phyloP scores from a whole-genome alignment of 2,113 vertebrate genomes.

The Chaetops frenatus region DNA sequence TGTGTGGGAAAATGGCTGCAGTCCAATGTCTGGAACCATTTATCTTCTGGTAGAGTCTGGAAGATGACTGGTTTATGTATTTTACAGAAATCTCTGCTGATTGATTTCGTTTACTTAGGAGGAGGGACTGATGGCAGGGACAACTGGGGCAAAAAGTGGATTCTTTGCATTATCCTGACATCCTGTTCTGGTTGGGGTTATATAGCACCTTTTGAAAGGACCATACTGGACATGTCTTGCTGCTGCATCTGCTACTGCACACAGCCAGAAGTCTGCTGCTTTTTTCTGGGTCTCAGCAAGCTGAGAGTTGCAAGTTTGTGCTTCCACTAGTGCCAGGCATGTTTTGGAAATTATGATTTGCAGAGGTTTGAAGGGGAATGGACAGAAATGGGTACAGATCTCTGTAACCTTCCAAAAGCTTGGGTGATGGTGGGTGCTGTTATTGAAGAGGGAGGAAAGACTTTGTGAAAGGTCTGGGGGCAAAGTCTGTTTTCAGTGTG shows the following conservation, averaged over 20 bases:
- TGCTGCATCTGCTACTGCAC: not conserved
- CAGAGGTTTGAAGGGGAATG: not conserved
- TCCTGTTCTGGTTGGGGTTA: conserved; percentile 39
- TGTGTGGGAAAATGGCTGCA: conserved; percentile 88
- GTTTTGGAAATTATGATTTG: not conserved
- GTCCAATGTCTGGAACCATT: conserved; percentile 88
- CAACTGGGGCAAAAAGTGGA: not conserved
- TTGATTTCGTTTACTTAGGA: conserved; percentile 75
- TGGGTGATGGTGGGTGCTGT: not conserved
- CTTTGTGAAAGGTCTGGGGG: not conserved
- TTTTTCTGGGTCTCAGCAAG: not conserved
- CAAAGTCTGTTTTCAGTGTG: not conserved
- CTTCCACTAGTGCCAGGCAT: not conserved
- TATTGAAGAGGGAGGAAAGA: not conserved
- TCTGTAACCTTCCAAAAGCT: not conserved
- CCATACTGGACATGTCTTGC: not conserved
- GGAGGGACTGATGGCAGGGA: conserved; percentile 48
- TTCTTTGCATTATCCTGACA: conserved; percentile 30
- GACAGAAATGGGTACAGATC: not conserved
- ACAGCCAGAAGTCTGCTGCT: not conserved
- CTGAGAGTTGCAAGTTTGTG: not conserved
- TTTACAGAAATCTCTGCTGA: conserved; percentile 77
- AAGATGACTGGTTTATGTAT: conserved; percentile 78
- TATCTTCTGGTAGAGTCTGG: conserved; percentile 75
- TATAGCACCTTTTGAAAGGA: conserved; percentile 60